Evolutionary conservation across 1,140 invertebrate genomes (phyloP).

Genomic region (Megalopta genalis): DNA sequence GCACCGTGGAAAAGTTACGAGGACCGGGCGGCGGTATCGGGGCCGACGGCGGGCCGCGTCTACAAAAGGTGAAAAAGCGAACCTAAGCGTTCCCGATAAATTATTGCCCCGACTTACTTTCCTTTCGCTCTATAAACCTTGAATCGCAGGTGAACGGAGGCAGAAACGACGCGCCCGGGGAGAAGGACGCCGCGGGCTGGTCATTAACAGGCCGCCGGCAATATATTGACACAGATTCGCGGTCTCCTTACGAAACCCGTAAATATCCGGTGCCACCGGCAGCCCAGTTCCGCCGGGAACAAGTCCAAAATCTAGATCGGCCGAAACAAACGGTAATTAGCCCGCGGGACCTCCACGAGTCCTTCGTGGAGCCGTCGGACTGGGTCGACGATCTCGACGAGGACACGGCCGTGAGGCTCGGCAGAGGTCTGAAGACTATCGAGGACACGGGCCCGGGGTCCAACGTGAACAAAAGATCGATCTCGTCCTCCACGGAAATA

Average conservation of each 20-base stretch:
- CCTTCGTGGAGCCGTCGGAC: conserved; percentile 64
- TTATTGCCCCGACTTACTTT: conserved; percentile 38
- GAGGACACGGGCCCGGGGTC: not conserved
- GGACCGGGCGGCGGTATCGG: conserved; percentile 7
- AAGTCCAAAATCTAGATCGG: conserved; percentile 42
- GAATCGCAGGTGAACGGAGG: conserved; percentile 40
- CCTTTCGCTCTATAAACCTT: conserved; percentile 40
- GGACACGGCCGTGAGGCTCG: conserved; percentile 54
- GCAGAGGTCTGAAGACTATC: conserved; percentile 59
- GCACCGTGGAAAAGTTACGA: conserved; percentile 43
- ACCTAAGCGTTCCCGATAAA: conserved; percentile 44
- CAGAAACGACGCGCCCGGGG: not conserved
- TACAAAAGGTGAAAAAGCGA: conserved; percentile 39
- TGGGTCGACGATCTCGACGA: conserved; percentile 61
- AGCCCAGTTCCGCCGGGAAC: not conserved
- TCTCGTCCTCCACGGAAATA: not conserved
- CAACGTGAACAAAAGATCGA: not conserved
- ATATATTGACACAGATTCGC: conserved; percentile 45
- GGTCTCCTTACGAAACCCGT: conserved; percentile 41
- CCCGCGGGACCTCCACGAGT: conserved; percentile 59
- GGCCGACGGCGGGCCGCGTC: conserved; percentile 9
- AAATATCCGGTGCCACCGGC: conserved; percentile 32
- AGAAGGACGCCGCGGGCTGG: conserved; percentile 11
- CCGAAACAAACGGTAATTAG: conserved; percentile 43
- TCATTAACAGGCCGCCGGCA: conserved; percentile 28